Base-by-base conservation (phyloP, 2,113 vertebrate genomes). In the Vidua macroura region DNA sequence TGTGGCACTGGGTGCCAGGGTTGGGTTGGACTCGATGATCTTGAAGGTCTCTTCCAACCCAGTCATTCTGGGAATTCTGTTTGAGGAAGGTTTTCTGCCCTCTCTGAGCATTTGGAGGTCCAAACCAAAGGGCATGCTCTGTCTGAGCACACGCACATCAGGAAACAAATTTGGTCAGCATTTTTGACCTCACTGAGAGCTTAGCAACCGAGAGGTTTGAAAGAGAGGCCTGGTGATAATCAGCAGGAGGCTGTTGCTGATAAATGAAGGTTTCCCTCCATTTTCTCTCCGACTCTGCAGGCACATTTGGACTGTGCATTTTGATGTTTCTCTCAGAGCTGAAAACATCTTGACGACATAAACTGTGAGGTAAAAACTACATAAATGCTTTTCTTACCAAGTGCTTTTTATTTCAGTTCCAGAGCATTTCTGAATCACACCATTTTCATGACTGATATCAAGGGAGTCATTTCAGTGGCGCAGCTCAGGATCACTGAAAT, bases 1-100 rank as follows among this genome's bases (percentile, higher is more conserved):
- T 58, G 33, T 58, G 55, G 55, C 55, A n/a, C 33, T 58, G 55
- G 55, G 55, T 5, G 55, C 55, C 55, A 58, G 55, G 33, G 21
- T 5, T n/a, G 55, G 56, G 56, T 2, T 35, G 56, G 56, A 59
- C 56, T 59, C 7, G 0, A 16, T 35, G n/a, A 11, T 24, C 56
- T 11, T 58, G n/a, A 24, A 59, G 56, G 22, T 59, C 15, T 35
- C n/a, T 59, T 5, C 56, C 56, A 59, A 0, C 14, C 15, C 2
- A 0, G 56, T 35, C 0, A 35, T 2, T 59, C 22, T 24, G 56
- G 24, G 56, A 5, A 15, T 35, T 59, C 56, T 11, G 4, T 10
- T 41, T 39, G 30, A 17, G 73, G 27, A 55, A 25, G 43, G 13
- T 20, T 83, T 69, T 28, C n/a, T 80, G 6, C 35, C 41, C 4